Evolutionary conservation across 2,113 vertebrate genomes (phyloP).

Genomic region (Grantiella picta): DNA sequence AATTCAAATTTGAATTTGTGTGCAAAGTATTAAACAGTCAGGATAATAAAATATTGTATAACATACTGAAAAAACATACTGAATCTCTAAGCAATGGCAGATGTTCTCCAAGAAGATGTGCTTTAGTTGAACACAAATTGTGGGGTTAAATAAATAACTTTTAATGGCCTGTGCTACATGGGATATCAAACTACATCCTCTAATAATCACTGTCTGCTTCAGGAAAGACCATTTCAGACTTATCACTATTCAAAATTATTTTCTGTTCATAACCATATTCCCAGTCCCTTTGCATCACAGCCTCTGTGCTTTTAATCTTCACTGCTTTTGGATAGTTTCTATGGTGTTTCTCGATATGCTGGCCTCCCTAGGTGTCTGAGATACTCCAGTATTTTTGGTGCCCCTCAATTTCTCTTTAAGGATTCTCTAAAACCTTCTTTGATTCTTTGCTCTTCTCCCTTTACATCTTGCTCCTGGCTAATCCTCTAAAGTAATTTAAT

Average conservation of each 20-base stretch:
- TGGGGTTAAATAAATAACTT: background rate
- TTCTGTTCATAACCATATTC: background rate
- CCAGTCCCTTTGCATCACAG: background rate
- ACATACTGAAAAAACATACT: background rate
- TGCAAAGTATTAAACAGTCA: background rate
- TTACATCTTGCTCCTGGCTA: background rate
- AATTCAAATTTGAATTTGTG: background rate
- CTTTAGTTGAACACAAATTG: background rate
- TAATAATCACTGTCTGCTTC: background rate
- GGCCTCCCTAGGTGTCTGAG: background rate
- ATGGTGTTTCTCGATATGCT: accelerated
- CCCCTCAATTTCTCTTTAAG: background rate
- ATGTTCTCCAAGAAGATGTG: background rate
- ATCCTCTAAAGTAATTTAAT: background rate
- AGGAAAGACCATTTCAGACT: background rate
- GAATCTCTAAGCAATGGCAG: background rate
- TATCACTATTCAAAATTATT: background rate
- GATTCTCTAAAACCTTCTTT: background rate
- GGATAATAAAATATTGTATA: background rate
- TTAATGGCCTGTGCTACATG: background rate
- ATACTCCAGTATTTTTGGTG: background rate
- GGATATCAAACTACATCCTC: background rate
- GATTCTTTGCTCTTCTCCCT: background rate
- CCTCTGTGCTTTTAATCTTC: background rate
- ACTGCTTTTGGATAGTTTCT: background rate